Conservation (phyloP, 2,113 vertebrate species). For the Ophiodon elongatus region DNA sequence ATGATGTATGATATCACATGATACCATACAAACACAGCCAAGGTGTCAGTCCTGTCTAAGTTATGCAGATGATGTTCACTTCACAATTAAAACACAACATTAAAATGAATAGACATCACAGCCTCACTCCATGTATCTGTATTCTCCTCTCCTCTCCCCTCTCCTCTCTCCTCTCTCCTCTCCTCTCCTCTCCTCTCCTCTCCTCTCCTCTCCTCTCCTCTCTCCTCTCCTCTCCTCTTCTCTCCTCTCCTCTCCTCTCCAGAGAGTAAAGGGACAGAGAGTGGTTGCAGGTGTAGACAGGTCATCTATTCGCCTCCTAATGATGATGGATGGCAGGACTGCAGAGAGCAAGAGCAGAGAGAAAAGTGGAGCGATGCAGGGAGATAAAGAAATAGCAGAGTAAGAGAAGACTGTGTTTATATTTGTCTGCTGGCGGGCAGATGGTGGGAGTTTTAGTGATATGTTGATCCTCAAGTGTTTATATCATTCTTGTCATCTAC, state of each 20-base stretch:
- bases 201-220: neutral
- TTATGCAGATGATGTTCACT: neutral
- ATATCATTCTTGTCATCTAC: conserved; percentile 64
- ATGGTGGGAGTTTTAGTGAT: conserved; percentile 68
- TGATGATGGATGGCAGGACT: conserved; percentile 78
- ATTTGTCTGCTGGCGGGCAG: conserved; percentile 64
- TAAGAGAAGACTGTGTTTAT: conserved; percentile 61
- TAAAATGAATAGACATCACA: neutral
- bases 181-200: neutral
- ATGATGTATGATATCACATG: neutral
- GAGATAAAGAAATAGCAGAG: conserved; percentile 71
- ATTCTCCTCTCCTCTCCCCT: neutral
- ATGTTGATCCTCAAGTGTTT: conserved; percentile 68
- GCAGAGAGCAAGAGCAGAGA: conserved; percentile 56
- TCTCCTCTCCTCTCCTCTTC: neutral
- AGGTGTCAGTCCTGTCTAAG: neutral
- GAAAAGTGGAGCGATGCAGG: conserved; percentile 65
- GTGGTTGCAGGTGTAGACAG: conserved; percentile 73
- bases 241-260: neutral
- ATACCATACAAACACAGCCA: neutral
- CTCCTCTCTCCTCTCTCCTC: neutral
- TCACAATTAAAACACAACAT: neutral
- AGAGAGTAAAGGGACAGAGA: conserved; percentile 49
- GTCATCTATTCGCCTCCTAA: conserved; percentile 78
- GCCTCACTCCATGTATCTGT: conserved; percentile 7